Conservation (phyloP, 1,140 invertebrate species). For the Pogonomyrmex barbatus region DNA sequence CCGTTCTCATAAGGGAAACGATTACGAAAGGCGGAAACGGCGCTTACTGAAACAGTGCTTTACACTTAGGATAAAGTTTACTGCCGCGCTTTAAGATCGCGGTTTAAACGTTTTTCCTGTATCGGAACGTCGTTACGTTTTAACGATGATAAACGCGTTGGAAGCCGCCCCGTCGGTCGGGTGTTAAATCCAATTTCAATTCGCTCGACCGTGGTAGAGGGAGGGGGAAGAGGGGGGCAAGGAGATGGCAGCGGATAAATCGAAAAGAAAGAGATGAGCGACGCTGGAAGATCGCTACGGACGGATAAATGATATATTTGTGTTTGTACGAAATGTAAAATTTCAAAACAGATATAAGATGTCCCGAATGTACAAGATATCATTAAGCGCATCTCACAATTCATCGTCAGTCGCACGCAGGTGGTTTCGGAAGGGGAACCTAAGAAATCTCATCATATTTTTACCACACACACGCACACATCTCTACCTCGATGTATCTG, state of each 20-base stretch:
- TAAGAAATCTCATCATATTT: slow-evolving; percentile 13
- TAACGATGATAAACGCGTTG: slow-evolving; percentile 30
- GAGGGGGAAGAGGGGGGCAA: background rate
- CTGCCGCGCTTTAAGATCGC: slow-evolving; percentile 29
- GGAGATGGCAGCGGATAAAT: background rate
- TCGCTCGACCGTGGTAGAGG: background rate
- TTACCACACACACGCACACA: slow-evolving; percentile 55
- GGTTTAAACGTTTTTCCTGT: slow-evolving; percentile 33
- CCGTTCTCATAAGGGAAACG: background rate
- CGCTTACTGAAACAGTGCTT: slow-evolving; percentile 15
- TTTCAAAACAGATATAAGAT: slow-evolving; percentile 8
- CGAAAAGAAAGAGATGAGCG: background rate
- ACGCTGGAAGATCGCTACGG: slow-evolving; percentile 12
- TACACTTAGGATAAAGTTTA: slow-evolving; percentile 9
- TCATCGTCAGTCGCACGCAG: slow-evolving; percentile 30
- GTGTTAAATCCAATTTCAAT: slow-evolving; percentile 28
- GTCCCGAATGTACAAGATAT: slow-evolving; percentile 24
- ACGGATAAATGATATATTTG: slow-evolving; percentile 17
- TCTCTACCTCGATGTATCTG: slow-evolving; percentile 64
- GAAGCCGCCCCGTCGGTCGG: background rate
- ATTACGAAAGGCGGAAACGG: background rate
- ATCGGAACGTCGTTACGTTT: slow-evolving; percentile 17
- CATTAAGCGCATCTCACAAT: slow-evolving; percentile 39
- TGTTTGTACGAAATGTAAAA: background rate
- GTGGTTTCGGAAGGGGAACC: background rate